Evolutionary conservation across 2,888 invertebrate genomes (phyloP).

Genomic region (Ochlodes sylvanus): DNA sequence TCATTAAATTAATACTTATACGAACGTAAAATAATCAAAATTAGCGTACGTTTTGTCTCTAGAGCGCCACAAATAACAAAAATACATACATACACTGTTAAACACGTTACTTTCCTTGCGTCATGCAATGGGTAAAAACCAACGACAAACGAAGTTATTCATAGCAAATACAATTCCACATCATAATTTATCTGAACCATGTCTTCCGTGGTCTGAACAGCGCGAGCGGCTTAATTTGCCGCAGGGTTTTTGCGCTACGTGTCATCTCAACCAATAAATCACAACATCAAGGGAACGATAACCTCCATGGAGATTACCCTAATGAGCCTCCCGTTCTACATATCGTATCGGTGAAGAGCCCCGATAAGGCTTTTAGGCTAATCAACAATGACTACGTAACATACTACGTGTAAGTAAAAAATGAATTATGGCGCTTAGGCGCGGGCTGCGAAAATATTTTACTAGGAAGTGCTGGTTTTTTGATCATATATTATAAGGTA

Average conservation of each 20-base stretch:
- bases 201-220: not conserved
- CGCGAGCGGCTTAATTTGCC: constrained; percentile 17
- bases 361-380: constrained; percentile 35
- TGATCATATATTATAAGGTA: too few relatives aligned
- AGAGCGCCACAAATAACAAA: too few relatives aligned
- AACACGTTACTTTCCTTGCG: too few relatives aligned
- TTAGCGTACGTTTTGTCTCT: too few relatives aligned
- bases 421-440: constrained; percentile 5
- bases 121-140: too few relatives aligned
- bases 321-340: constrained; percentile 33
- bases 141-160: too few relatives aligned
- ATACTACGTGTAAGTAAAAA: constrained; percentile 7
- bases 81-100: too few relatives aligned
- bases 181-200: too few relatives aligned
- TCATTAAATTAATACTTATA: too few relatives aligned
- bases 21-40: too few relatives aligned
- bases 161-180: too few relatives aligned
- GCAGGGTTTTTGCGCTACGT: constrained; percentile 28
- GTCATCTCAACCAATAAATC: constrained; percentile 37
- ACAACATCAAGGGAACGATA: constrained; percentile 35
- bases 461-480: not conserved
- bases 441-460: not conserved
- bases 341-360: constrained; percentile 28
- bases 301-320: constrained; percentile 32
- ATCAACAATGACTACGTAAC: constrained; percentile 33